Evolutionary conservation across 1,140 invertebrate genomes (phyloP).

Genomic region (Panulirus ornatus): DNA sequence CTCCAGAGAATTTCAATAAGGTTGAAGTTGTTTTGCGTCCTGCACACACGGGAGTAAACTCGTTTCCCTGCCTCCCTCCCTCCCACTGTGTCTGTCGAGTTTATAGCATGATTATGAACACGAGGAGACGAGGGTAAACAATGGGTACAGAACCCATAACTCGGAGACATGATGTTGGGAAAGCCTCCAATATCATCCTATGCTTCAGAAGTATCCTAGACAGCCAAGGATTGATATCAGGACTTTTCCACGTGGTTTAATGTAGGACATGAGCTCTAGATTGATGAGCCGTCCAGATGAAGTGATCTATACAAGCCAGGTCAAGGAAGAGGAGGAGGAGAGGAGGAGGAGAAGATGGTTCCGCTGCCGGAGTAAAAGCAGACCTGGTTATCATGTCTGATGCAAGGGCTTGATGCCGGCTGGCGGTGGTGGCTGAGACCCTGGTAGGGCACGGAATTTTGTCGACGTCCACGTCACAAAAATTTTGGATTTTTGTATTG

Average conservation of each 20-base stretch:
- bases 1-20: slow-evolving; percentile 59
- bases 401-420: too few relatives aligned
- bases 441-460: too few relatives aligned
- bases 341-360: slow-evolving; percentile 19
- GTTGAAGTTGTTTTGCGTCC: background rate
- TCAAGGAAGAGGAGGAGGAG: background rate
- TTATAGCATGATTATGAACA: too few relatives aligned
- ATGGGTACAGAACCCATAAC: too few relatives aligned
- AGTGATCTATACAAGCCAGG: slow-evolving; percentile 43
- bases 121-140: too few relatives aligned
- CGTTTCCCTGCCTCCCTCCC: background rate
- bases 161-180: too few relatives aligned
- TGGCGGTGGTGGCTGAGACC: too few relatives aligned
- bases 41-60: background rate
- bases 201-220: background rate
- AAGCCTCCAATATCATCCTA: too few relatives aligned
- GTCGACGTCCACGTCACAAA: background rate
- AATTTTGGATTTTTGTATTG: background rate
- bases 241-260: slow-evolving; percentile 43
- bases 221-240: slow-evolving; percentile 15
- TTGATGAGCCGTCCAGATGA: slow-evolving; percentile 51
- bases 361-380: too few relatives aligned
- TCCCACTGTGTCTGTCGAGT: too few relatives aligned
- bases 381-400: too few relatives aligned
- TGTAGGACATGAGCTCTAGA: slow-evolving; percentile 39